These are phyloP conservation scores for Dermochelys coriacea DNA, from an alignment of 2,797 vertebrate species.

Conservation along the genomic window DNA sequence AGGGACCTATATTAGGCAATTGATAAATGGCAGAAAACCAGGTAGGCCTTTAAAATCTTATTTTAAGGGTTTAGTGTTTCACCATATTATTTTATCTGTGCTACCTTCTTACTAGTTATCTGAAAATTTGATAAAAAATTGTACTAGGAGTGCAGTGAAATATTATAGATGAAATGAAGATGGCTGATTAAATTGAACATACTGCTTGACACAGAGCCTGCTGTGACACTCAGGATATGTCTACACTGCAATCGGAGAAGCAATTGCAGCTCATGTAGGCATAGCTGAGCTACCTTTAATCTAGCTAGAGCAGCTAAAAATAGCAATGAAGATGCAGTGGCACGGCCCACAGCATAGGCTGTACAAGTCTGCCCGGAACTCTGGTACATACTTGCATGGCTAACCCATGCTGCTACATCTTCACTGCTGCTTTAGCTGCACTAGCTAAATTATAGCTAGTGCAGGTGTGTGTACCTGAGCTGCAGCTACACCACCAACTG, in stretches of 20 bases:
- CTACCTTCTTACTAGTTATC: neutral
- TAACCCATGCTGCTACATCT: no score
- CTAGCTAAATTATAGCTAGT: no score
- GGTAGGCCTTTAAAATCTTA: constrained; percentile 74
- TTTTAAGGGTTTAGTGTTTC: neutral
- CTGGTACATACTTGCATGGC: no score
- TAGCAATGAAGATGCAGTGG: no score
- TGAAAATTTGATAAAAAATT: neutral
- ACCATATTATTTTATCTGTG: neutral
- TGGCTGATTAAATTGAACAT: neutral
- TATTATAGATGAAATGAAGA: neutral
- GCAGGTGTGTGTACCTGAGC: no score
- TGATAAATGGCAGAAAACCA: constrained; percentile 83
- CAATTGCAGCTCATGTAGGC: no score
- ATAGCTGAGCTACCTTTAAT: no score
- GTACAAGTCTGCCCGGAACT: no score
- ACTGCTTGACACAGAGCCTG: neutral
- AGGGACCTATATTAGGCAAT: constrained; percentile 76
- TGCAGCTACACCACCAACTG: neutral
- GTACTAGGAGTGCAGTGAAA: neutral
- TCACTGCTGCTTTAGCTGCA: no score
- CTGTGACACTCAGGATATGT: neutral
- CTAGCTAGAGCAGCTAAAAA: no score
- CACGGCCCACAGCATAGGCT: no score
- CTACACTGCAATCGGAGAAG: neutral